A percentile compares a stretch with the other conserved stretches of the same genome.
These are phyloP conservation scores for Tauraco hartlaubi DNA, from an alignment of 2,797 vertebrate species.

Conservation along the genomic window DNA sequence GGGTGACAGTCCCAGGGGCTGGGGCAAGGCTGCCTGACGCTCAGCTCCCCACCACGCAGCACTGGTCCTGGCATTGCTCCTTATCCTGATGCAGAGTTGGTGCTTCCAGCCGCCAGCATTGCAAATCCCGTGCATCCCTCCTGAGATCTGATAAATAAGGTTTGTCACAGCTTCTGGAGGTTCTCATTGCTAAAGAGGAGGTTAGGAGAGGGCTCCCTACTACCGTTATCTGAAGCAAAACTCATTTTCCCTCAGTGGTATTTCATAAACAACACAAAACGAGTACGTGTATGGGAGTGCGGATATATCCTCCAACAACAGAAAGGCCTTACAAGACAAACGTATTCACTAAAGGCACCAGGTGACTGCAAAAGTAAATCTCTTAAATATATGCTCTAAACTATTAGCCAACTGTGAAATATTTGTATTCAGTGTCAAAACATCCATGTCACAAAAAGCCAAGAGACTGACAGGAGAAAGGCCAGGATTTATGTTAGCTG, in stretches of 20 bases:
- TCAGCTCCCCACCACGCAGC: neutral
- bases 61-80: neutral
- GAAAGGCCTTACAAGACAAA: slow-evolving; percentile 19
- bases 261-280: slow-evolving; percentile 46
- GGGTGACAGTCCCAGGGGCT: neutral
- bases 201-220: neutral
- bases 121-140: neutral
- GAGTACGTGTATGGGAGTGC: neutral
- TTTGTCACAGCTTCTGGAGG: neutral
- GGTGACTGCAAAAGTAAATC: slow-evolving; percentile 42
- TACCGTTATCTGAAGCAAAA: neutral
- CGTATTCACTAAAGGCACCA: neutral
- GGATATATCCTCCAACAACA: neutral
- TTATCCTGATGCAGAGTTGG: neutral
- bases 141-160: neutral
- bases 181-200: neutral
- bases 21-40: accelerated
- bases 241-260: neutral
- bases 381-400: slow-evolving; percentile 36
- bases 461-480: slow-evolving; percentile 68
- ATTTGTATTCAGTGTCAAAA: slow-evolving; percentile 70
- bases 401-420: slow-evolving; percentile 48
- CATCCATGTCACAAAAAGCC: slow-evolving; percentile 47
- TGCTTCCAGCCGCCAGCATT: neutral
- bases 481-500: slow-evolving; percentile 65